Evolutionary conservation across 2,113 vertebrate species (phyloP), one percentile per base, ranked within the genome.

Genomic region (Perccottus glenii): DNA sequence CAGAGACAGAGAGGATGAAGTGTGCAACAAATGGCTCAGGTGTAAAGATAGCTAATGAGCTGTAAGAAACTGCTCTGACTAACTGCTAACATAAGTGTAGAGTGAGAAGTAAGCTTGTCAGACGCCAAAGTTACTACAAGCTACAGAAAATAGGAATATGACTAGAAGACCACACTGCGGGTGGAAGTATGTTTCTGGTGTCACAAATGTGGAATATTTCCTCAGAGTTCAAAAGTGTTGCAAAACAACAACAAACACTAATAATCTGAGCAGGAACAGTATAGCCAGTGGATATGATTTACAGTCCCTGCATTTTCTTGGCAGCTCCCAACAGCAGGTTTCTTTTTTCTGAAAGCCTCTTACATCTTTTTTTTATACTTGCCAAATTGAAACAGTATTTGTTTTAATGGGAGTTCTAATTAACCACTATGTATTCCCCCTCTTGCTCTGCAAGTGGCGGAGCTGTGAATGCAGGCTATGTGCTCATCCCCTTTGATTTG

Each of bases 361-460:
- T 90, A 91, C 81, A 82, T 82, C 73, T 89, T 88, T 90, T 27
- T 90, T 90, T 87, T 84, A 89, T 88, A 90, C 85, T 88, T 92
- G 89, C 87, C 91, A 92, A 91, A 92, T 91, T 90, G 90, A 92
- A 92, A 92, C 85, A 90, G 90, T 89, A 90, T 92, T 89, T 90
- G 89, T 90, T 92, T 93, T 92, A 92, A 93, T 91, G 87, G 88
- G 84, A 91, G 84, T 90, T 90, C 89, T 93, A 92, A 93, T 92
- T 92, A 93, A 92, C 88, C 88, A 89, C 83, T 86, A 80, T 89
- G 87, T 88, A 85, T 87, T 85, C 87, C 88, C 86, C 88, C 83
- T 85, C 85, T 81, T 84, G 82, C 83, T 77, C 84, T 68, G 85
- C 65, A 80, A 88, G 87, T 84, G 87, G 86, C 78, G 79, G 84